phyloP scores from a whole-genome alignment of 2,113 vertebrate species.

The Solenodon paradoxus region DNA sequence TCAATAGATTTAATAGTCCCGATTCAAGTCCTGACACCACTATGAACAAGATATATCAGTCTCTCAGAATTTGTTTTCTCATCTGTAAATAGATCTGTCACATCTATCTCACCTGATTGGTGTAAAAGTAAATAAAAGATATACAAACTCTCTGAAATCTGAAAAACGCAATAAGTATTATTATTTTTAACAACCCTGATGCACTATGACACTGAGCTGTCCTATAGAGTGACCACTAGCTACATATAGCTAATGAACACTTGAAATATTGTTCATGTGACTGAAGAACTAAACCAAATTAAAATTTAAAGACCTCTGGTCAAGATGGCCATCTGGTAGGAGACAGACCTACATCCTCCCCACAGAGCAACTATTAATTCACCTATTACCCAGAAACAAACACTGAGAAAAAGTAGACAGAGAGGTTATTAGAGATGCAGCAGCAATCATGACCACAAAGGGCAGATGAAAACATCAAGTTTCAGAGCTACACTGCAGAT shows the following conservation, averaged over 20 bases:
- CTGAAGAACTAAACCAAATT: background rate
- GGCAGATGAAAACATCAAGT: no score
- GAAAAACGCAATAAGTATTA: background rate
- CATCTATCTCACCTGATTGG: background rate
- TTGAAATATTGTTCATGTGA: background rate
- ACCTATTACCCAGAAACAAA: no score
- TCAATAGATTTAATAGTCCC: background rate
- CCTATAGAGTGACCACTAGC: background rate
- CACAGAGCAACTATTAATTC: no score
- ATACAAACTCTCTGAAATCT: background rate
- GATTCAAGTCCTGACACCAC: background rate
- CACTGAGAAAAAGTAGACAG: no score
- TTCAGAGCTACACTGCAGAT: no score
- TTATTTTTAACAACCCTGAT: background rate
- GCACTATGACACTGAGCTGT: background rate
- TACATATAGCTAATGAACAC: background rate
- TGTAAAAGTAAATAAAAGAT: conserved; percentile 15
- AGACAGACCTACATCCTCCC: no score
- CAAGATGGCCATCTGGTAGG: no score
- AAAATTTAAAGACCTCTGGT: background rate
- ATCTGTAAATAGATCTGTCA: background rate
- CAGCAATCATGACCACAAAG: no score
- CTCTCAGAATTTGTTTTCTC: background rate
- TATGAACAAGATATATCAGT: background rate
- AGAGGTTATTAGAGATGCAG: no score